phyloP scores from a whole-genome alignment of 2,888 invertebrate species.

The Andrena flavipes region DNA sequence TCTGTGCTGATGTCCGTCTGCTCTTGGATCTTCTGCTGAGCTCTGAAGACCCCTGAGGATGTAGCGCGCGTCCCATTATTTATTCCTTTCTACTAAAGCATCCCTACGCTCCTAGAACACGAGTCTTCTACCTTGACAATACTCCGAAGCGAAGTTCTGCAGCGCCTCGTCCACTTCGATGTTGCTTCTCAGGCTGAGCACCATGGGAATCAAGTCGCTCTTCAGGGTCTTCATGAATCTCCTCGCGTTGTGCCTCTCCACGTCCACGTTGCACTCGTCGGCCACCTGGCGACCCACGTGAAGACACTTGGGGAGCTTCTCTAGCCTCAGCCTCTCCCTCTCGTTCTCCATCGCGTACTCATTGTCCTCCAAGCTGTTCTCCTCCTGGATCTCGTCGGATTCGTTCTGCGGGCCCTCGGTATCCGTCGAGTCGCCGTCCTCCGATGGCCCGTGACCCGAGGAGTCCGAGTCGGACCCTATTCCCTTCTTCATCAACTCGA shows the following conservation, averaged over 20 bases:
- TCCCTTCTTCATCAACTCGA: constrained; percentile 83
- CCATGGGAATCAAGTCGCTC: constrained; percentile 90
- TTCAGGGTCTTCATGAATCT: constrained; percentile 93
- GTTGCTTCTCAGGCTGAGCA: constrained; percentile 91
- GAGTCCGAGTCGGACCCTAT: constrained; percentile 82
- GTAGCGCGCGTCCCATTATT: background rate
- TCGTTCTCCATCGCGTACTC: constrained; percentile 83
- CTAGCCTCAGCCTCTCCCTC: constrained; percentile 84
- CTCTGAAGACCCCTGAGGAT: constrained; percentile 77
- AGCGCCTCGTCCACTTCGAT: constrained; percentile 96
- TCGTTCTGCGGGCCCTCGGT: constrained; percentile 82
- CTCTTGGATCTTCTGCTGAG: constrained; percentile 81
- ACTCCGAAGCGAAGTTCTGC: constrained; percentile 96
- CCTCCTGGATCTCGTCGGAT: constrained; percentile 79
- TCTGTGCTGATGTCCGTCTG: constrained; percentile 76
- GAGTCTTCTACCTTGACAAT: constrained; percentile 91
- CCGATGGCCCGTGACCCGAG: constrained; percentile 82
- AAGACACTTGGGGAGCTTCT: constrained; percentile 87
- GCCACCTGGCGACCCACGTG: constrained; percentile 85
- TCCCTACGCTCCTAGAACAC: background rate
- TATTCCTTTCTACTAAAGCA: background rate
- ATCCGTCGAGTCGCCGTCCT: constrained; percentile 82
- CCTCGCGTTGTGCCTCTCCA: constrained; percentile 94
- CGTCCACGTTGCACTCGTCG: constrained; percentile 91
- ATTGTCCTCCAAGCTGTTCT: constrained; percentile 78